phyloP scores from a whole-genome alignment of 2,797 vertebrate genomes.

The Pipistrellus kuhlii region DNA sequence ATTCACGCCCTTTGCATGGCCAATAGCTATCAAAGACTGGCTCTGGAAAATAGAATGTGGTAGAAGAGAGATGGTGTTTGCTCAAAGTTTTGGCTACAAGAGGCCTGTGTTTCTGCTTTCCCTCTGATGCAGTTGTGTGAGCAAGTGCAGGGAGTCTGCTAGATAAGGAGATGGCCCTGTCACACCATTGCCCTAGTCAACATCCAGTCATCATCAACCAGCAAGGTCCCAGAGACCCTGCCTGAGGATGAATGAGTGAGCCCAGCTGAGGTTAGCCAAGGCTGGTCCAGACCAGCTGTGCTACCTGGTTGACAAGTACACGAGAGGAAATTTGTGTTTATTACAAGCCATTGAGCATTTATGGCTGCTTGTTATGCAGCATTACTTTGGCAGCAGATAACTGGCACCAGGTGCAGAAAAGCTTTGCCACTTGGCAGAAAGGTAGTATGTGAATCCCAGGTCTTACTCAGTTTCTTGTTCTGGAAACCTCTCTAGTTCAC shows the following conservation, averaged over 20 bases:
- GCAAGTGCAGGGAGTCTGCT: not conserved
- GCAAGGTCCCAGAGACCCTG: not conserved
- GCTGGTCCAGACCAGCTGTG: not conserved
- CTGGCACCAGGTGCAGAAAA: not conserved
- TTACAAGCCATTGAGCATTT: not conserved
- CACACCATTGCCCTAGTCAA: not conserved
- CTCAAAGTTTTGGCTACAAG: not conserved
- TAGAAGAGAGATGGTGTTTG: not conserved
- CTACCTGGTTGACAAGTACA: not conserved
- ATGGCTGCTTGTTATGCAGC: not conserved
- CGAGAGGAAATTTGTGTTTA: not conserved
- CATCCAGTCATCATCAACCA: not conserved
- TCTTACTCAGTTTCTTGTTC: not conserved
- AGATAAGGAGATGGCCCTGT: not conserved
- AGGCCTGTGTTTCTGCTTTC: not conserved
- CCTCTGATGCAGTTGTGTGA: not conserved
- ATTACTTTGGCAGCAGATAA: not conserved
- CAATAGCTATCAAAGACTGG: not conserved
- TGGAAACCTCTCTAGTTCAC: not conserved
- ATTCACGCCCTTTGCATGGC: fast-evolving
- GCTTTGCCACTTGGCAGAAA: not conserved
- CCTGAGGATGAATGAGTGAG: not conserved
- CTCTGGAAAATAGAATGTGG: not conserved
- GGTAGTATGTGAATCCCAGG: not conserved
- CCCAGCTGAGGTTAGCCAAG: not conserved